Evolutionary conservation across 2,888 invertebrate species (phyloP).

Genomic region (Clepsis dumicolana): DNA sequence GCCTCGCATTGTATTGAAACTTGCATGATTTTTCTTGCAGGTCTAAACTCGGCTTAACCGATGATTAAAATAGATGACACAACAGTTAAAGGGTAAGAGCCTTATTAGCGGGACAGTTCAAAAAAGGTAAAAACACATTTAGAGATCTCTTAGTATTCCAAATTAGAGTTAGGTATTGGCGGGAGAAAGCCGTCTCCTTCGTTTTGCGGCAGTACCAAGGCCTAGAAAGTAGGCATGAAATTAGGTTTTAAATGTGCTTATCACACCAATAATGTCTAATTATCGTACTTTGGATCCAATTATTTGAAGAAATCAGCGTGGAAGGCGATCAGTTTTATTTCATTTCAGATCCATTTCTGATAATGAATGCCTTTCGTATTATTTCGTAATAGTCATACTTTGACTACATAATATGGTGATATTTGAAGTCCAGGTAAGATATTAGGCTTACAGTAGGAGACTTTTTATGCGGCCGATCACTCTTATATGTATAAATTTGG

Average conservation of each 20-base stretch:
- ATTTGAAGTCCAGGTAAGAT: too few relatives aligned
- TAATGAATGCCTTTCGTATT: too few relatives aligned
- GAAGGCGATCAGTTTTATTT: neutral
- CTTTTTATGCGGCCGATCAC: too few relatives aligned
- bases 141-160: constrained; percentile 33
- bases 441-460: too few relatives aligned
- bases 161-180: constrained; percentile 33
- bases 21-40: too few relatives aligned
- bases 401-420: too few relatives aligned
- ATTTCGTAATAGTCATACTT: too few relatives aligned
- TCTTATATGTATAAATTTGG: too few relatives aligned
- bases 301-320: neutral
- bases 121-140: constrained; percentile 38
- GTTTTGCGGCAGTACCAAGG: constrained; percentile 4
- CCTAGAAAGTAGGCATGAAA: constrained; percentile 31
- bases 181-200: constrained; percentile 23
- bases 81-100: neutral
- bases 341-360: neutral
- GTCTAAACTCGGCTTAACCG: too few relatives aligned
- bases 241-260: constrained; percentile 18
- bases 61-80: neutral
- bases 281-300: constrained; percentile 14
- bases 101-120: constrained; percentile 7
- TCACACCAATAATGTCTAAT: constrained; percentile 3
- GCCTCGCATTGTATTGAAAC: too few relatives aligned